A percentile compares a stretch with the other conserved stretches of the same genome.
These are phyloP conservation scores for Aptenodytes forsteri DNA, from an alignment of 2,113 vertebrate species.

Conservation along the genomic window DNA sequence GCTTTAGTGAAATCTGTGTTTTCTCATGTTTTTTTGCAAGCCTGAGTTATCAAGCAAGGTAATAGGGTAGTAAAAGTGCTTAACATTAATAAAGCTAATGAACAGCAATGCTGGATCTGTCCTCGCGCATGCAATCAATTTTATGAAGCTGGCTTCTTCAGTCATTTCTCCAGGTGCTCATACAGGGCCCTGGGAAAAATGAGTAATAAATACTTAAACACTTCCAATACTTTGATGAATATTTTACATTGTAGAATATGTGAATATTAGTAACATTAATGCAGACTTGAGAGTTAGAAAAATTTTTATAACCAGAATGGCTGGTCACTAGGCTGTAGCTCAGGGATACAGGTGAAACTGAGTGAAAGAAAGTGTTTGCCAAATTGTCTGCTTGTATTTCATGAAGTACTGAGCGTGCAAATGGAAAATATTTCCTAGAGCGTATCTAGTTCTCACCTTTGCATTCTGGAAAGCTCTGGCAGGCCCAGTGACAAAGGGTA, in stretches of 20 bases:
- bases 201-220: slow-evolving; percentile 58
- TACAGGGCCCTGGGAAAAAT: neutral
- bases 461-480: neutral
- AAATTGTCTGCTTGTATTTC: neutral
- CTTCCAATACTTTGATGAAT: slow-evolving; percentile 53
- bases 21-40: neutral
- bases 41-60: neutral
- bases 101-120: neutral
- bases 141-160: slow-evolving; percentile 28
- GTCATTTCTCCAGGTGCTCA: slow-evolving; percentile 32
- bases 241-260: slow-evolving; percentile 72
- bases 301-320: slow-evolving; percentile 71
- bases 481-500: neutral
- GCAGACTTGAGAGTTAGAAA: slow-evolving; percentile 55
- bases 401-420: neutral
- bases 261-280: slow-evolving; percentile 73
- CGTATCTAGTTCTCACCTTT: neutral
- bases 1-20: neutral
- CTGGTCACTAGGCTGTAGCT: slow-evolving; percentile 78
- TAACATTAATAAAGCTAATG: slow-evolving; percentile 13
- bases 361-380: neutral
- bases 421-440: neutral
- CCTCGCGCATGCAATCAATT: neutral
- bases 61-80: neutral
- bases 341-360: neutral